A percentile compares a stretch with the other conserved stretches of the same genome.
Evolutionary conservation across 1,140 invertebrate genomes (phyloP).

Genomic region (Tetramorium parvispinum): DNA sequence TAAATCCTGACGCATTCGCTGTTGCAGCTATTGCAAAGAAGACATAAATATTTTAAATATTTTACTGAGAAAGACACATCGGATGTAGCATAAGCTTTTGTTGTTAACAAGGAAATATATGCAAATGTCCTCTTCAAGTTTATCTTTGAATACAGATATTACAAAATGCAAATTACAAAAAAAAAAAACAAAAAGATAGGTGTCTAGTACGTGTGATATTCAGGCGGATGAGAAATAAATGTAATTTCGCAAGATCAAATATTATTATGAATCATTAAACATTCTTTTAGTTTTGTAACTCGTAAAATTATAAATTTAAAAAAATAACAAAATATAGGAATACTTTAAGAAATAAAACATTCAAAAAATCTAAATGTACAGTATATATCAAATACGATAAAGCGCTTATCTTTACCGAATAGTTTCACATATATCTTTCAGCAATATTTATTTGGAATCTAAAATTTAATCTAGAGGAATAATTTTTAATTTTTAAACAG

Average conservation of each 20-base stretch:
- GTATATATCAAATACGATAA: background rate
- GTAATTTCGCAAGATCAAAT: background rate
- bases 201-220: background rate
- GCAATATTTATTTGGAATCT: background rate
- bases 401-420: background rate
- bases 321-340: background rate
- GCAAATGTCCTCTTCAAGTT: background rate
- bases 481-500: background rate
- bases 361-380: background rate
- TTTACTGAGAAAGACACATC: background rate
- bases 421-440: background rate
- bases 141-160: background rate
- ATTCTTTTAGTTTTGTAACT: background rate
- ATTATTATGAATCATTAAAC: background rate
- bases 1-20: constrained; percentile 81
- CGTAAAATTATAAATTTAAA: background rate
- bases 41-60: constrained; percentile 1
- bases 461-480: background rate
- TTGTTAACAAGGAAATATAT: constrained; percentile 13
- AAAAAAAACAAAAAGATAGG: background rate
- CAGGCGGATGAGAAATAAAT: background rate
- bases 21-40: constrained; percentile 78
- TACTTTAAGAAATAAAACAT: background rate
- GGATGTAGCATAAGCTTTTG: background rate
- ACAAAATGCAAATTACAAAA: background rate